Evolutionary conservation across 2,888 invertebrate species (phyloP).

Genomic region (Platynereis dumerilii): DNA sequence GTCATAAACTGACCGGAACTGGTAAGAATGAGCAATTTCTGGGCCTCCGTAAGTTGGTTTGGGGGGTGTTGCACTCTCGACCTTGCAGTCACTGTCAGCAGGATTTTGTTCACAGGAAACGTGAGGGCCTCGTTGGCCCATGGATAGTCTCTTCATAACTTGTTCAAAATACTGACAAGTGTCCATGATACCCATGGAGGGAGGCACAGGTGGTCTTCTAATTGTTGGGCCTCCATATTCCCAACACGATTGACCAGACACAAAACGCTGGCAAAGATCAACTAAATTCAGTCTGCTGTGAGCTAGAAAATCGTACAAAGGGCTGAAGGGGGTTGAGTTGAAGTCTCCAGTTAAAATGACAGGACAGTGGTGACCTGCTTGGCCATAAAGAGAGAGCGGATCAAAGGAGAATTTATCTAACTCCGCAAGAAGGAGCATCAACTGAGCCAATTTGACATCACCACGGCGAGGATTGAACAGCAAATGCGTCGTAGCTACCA

Average conservation of each 20-base stretch:
- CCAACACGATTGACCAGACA: conserved; percentile 62
- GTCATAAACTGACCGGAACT: no score
- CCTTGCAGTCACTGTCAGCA: no score
- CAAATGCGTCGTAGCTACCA: conserved; percentile 92
- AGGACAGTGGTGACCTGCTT: conserved; percentile 70
- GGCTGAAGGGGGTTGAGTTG: conserved; percentile 80
- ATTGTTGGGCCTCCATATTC: conserved; percentile 35
- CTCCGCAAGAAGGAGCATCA: conserved; percentile 82
- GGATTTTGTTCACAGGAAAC: no score
- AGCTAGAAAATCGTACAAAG: conserved; percentile 75
- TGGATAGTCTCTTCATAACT: conserved; percentile 18
- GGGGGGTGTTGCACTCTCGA: no score
- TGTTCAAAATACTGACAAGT: conserved; percentile 61
- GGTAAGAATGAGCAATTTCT: no score
- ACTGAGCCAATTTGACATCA: conserved; percentile 89
- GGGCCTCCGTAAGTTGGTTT: no score
- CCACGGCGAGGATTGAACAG: conserved; percentile 88
- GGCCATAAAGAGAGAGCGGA: neutral
- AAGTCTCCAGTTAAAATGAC: conserved; percentile 92
- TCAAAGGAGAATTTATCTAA: conserved; percentile 73
- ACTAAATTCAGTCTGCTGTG: conserved; percentile 69
- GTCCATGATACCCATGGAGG: conserved; percentile 63
- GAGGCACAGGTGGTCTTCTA: conserved; percentile 56
- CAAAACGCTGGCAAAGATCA: conserved; percentile 45
- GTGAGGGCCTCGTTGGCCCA: no score